Evolutionary conservation across 2,113 vertebrate species (phyloP), one percentile per base, ranked within the genome.

Genomic region (Alligator sinensis): DNA sequence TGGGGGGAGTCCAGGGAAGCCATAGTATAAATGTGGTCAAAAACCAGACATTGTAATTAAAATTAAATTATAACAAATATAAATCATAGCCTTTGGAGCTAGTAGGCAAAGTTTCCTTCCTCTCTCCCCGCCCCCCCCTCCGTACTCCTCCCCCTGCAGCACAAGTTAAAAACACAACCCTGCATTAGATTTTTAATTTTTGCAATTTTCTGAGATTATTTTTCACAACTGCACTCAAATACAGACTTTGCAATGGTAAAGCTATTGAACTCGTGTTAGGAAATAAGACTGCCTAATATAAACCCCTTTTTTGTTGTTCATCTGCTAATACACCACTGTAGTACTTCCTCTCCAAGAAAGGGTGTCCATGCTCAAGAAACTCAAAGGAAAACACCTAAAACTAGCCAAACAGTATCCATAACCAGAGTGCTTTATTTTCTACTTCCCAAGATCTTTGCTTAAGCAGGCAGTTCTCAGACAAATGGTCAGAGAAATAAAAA

Each of bases 381-480:
- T 47, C 47, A 12, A 28, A 72, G 30, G 25, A 47, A 74, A 27
- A 25, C 12, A 25, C 3, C 70, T 47, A 22, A 74, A 14, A 47
- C 9, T 60, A 60, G 25, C 30, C 9, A 15, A 28, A 30, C 58
- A 28, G 17, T 47, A 25, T 34, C 58, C 34, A 21, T 66, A 72
- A 38, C 11, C 25, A 74, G 17, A 12, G 22, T 22, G 57, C 38
- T 34, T 2, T 38, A 72, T 38, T 9, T 61, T 79, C 58, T 79
- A 22, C 24, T 3, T 34, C 58, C 30, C 24, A 27, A 57, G 74
- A 63, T 86, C 59, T 28, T 38, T 13, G 0, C 25, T 82, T 74
- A 22, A 14, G 2, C 11, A 34, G 24, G 27, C 0, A 0, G 74
- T 68, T 80, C 58, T 34, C 24, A 61, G n/a, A 12, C 16, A 0